Evolutionary conservation across 2,113 vertebrate species (phyloP), one percentile per base, ranked within the genome.

Genomic region (Pseudorasbora parva): DNA sequence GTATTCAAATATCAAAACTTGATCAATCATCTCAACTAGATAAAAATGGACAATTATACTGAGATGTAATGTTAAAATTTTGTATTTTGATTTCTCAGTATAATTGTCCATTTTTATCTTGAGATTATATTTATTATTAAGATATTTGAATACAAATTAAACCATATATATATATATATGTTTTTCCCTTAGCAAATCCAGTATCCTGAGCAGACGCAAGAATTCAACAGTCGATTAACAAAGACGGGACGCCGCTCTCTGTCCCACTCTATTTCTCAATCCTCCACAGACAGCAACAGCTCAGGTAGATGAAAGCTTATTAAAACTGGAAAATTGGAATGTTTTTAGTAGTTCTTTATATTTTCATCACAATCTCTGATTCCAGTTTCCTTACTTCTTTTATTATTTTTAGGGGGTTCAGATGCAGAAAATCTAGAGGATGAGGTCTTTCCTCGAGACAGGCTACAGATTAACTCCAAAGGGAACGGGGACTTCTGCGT

Each of bases 401-500:
- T 2, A 2, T 25, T 10, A 5, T 84, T 19, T 41, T 74, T 6
- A 95, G 93, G 93, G 17, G 92, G 93, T 88, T 97, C 94, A n/a
- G 94, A 95, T 88, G 96, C 95, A 41, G 96, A 96, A 82, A 96
- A 94, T 92, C 96, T 95, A 0, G 96, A 97, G 12, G 96, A 96
- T 37, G 96, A 96, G 86, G 91, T 93, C 0, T 95, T 95, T 1
- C 96, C 97, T 0, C 88, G 94, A 72, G 94, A 96, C 87, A 95
- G 95, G 82, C 92, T 94, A 88, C 97, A 97, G 91, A 96, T 93
- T 85, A 96, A 92, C 84, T 96, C 96, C 47, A 95, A 95, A 72
- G 97, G 95, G 86, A 91, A 91, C 77, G 93, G 93, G 0, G 97
- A 98, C 82, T 98, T 99, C 92, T 97, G 97, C 14, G 94, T 98